These are phyloP conservation scores for Zaprionus taronus DNA, from an alignment of 1,140 invertebrate species.

Conservation along the genomic window DNA sequence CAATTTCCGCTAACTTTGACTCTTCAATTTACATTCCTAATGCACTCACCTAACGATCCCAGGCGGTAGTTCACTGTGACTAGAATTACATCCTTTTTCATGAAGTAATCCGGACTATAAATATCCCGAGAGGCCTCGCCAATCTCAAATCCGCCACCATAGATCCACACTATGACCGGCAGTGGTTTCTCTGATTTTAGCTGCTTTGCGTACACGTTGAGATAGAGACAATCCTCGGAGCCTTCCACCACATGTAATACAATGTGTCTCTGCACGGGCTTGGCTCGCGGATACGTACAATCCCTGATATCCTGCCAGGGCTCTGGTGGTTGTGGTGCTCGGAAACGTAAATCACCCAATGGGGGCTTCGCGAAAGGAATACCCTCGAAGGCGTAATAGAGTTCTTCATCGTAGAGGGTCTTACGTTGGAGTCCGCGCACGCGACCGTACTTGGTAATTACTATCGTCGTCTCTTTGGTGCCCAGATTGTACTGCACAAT, in stretches of 20 bases:
- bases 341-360: slow-evolving; percentile 87
- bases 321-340: slow-evolving; percentile 85
- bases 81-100: slow-evolving; percentile 87
- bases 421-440: slow-evolving; percentile 60
- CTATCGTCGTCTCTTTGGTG: slow-evolving; percentile 54
- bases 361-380: slow-evolving; percentile 89
- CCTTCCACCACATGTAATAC: slow-evolving; percentile 59
- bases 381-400: slow-evolving; percentile 84
- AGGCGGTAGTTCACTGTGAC: slow-evolving; percentile 90
- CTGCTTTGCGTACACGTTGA: slow-evolving; percentile 74
- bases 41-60: slow-evolving; percentile 85
- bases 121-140: slow-evolving; percentile 84
- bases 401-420: slow-evolving; percentile 63
- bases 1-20: not conserved
- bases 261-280: slow-evolving; percentile 69
- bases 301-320: slow-evolving; percentile 86
- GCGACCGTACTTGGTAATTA: slow-evolving; percentile 56
- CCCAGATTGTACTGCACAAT: slow-evolving; percentile 61
- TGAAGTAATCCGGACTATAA: slow-evolving; percentile 87
- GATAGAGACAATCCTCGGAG: slow-evolving; percentile 75
- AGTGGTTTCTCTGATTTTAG: slow-evolving; percentile 61
- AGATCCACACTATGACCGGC: slow-evolving; percentile 89
- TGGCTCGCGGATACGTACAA: slow-evolving; percentile 54
- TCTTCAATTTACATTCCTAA: not conserved
- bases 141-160: slow-evolving; percentile 88